phyloP scores from a whole-genome alignment of 2,113 vertebrate species.

The Gallinago media region DNA sequence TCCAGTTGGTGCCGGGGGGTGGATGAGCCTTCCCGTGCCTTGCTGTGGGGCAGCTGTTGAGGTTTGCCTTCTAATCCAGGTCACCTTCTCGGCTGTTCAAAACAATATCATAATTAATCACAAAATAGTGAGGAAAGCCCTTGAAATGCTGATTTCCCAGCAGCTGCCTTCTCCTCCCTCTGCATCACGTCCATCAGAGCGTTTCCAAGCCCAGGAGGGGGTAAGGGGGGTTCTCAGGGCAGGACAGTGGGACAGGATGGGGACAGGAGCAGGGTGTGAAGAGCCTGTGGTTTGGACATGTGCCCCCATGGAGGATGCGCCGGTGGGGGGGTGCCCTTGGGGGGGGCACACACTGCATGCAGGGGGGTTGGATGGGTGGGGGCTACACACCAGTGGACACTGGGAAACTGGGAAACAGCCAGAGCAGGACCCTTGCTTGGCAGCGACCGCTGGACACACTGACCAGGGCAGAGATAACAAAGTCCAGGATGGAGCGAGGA shows the following conservation, averaged over 20 bases:
- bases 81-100: neutral
- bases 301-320: neutral
- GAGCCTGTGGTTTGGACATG: neutral
- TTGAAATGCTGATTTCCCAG: neutral
- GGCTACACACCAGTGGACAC: neutral
- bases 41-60: neutral
- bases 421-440: neutral
- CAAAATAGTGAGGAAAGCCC: neutral
- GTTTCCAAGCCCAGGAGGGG: no score
- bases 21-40: rapidly evolving
- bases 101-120: neutral
- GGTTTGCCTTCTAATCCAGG: neutral
- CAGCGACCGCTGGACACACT: rapidly evolving
- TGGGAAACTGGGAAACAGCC: no score
- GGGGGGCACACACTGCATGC: neutral
- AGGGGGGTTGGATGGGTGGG: neutral
- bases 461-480: neutral
- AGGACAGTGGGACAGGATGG: neutral
- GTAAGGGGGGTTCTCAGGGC: neutral
- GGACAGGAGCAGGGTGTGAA: neutral
- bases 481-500: neutral
- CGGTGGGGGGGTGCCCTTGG: neutral
- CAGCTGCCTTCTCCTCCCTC: no score
- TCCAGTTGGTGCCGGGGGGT: neutral
- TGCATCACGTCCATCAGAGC: rapidly evolving